These are phyloP conservation scores for Pseudomyrmex concolor DNA, from an alignment of 1,140 invertebrate genomes.

Conservation along the genomic window DNA sequence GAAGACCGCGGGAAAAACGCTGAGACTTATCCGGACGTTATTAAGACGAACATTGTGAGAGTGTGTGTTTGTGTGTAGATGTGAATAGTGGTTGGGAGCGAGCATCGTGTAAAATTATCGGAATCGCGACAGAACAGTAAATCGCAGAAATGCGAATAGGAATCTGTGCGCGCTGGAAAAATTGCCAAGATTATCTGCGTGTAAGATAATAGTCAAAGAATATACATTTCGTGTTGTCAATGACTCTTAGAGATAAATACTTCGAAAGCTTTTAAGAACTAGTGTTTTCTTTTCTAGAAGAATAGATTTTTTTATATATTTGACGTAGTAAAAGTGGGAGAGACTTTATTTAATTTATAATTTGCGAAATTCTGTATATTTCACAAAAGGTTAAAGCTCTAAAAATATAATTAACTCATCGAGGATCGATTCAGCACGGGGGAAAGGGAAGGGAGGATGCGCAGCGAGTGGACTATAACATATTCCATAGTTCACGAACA, in stretches of 20 bases:
- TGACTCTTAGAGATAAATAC: too few species aligned
- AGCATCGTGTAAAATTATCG: constrained; percentile 29
- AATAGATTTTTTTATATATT: not conserved
- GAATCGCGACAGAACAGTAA: not conserved
- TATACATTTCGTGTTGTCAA: not conserved
- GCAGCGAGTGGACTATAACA: too few species aligned
- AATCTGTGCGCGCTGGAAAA: not conserved
- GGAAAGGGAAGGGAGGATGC: too few species aligned
- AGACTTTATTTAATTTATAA: not conserved
- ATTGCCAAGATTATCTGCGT: constrained; percentile 9
- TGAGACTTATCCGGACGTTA: constrained; percentile 21
- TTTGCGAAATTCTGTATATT: not conserved
- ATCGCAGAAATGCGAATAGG: not conserved
- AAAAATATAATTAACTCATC: constrained; percentile 13
- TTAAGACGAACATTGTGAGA: not conserved
- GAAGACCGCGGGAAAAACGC: constrained; percentile 40
- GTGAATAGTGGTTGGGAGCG: not conserved
- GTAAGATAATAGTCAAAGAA: not conserved
- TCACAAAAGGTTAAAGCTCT: not conserved
- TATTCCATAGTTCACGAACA: not conserved
- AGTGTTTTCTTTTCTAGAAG: not conserved
- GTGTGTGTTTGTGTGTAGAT: not conserved
- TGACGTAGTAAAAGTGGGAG: not conserved
- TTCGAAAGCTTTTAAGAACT: too few species aligned
- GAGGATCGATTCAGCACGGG: not conserved